phyloP scores from a whole-genome alignment of 1,140 invertebrate species.

The Aphidius gifuensis region DNA sequence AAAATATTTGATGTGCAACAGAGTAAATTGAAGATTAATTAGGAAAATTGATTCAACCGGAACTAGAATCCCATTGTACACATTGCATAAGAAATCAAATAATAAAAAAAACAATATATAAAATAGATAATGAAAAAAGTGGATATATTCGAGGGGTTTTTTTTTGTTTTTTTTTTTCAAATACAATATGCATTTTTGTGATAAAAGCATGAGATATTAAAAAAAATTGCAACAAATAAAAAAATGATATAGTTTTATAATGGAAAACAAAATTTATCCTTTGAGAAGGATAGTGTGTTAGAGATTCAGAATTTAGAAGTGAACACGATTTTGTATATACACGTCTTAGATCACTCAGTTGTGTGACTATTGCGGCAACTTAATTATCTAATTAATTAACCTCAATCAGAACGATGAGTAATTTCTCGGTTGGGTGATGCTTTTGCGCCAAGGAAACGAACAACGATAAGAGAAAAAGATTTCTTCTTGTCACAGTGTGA shows the following conservation, averaged over 20 bases:
- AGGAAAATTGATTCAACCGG: no score
- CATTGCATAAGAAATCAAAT: no score
- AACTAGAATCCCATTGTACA: no score
- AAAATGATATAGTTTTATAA: no score
- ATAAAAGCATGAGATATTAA: no score
- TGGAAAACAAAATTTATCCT: not conserved
- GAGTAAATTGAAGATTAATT: no score
- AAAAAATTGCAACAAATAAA: no score
- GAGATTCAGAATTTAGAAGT: not conserved
- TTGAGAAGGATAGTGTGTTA: not conserved
- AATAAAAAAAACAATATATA: not conserved
- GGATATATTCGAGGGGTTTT: no score
- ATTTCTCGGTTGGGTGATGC: slow-evolving; percentile 56
- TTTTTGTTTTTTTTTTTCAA: no score
- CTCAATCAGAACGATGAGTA: slow-evolving; percentile 58
- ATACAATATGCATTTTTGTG: no score
- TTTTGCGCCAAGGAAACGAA: slow-evolving; percentile 37
- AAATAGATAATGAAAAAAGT: no score
- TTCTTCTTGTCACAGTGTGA: slow-evolving; percentile 54
- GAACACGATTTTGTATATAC: not conserved
- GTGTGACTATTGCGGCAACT: slow-evolving; percentile 36
- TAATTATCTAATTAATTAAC: slow-evolving; percentile 60
- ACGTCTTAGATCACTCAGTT: slow-evolving; percentile 15
- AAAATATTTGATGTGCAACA: no score
- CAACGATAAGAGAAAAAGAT: slow-evolving; percentile 22